These are phyloP conservation scores for Pseudomugil tenellus DNA, from an alignment of 2,797 vertebrate genomes.

Conservation along the genomic window DNA sequence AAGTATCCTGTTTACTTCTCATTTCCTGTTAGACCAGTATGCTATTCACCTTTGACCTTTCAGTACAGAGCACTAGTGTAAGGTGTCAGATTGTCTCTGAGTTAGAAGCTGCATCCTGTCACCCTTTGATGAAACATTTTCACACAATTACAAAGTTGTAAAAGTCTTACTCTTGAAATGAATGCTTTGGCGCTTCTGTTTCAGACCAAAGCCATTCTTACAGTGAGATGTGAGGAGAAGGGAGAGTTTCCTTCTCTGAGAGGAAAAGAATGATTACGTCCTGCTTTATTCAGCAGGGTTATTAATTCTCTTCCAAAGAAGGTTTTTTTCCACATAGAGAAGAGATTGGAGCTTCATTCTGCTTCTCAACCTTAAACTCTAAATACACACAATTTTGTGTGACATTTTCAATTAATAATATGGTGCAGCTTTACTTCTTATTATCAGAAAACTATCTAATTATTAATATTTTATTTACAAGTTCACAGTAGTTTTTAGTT, in stretches of 20 bases:
- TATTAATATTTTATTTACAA: slow-evolving; percentile 27
- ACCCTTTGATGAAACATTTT: slow-evolving; percentile 20
- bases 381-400: slow-evolving; percentile 33
- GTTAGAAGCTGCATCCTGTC: neutral
- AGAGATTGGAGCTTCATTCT: slow-evolving; percentile 8
- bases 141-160: slow-evolving; percentile 13
- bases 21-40: slow-evolving; percentile 54
- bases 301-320: slow-evolving; percentile 29
- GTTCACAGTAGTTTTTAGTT: slow-evolving; percentile 11
- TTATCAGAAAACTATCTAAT: neutral
- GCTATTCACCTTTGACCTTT: slow-evolving; percentile 76
- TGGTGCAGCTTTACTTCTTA: slow-evolving; percentile 14
- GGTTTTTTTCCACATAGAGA: slow-evolving; percentile 27
- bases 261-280: slow-evolving; percentile 19
- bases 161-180: slow-evolving; percentile 13
- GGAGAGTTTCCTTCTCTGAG: neutral
- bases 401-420: slow-evolving; percentile 43
- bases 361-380: slow-evolving; percentile 18
- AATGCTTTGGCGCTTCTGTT: slow-evolving; percentile 4
- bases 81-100: slow-evolving; percentile 35
- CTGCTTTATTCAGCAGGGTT: slow-evolving; percentile 14
- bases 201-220: neutral
- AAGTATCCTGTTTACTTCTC: slow-evolving; percentile 8
- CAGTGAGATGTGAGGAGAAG: neutral
- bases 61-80: slow-evolving; percentile 25